Evolutionary conservation across 2,797 vertebrate genomes (phyloP), one percentile per base, ranked within the genome.

Genomic region (Cercopithecus mitis): DNA sequence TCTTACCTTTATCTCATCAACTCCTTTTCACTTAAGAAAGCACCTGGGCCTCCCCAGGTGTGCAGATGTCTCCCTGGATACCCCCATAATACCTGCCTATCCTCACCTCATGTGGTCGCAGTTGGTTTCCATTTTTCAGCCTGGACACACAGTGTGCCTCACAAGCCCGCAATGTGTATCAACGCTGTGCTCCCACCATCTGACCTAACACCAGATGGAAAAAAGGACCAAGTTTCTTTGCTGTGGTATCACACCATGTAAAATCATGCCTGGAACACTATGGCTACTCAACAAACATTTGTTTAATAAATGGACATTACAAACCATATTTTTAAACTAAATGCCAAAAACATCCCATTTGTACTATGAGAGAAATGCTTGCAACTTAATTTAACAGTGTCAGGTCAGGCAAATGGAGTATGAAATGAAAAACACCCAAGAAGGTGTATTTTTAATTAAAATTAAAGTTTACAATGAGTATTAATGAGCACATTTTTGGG

Each of bases 151-250:
- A 1, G 25, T 33, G 15, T 5, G 25, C 39, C 27, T 39, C 4
- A 1, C 20, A 27, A 1, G 4, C 15, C 33, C 4, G 1, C 61
- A 2, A 0, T 4, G 43, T 27, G 7, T 7, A 2, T 36, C 55
- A 6, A 0, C 0, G 7, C 33, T 36, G 7, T n/a, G 1, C 11
- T 43, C n/a, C 73, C 11, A 0, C 19, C 17, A 45, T 8, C 45
- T 5, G 30, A 36, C 2, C 7, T 19, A 30, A 57, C 30, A 3
- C 9, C 14, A 13, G 72, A 10, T n/a, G 19, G 30, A 15, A 19
- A 10, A 11, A 22, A 33, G 19, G 50, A 14, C 13, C 13, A 24
- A 1, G 4, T 43, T 55, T 58, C 58, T 73, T 85, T 57, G 7
- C n/a, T 55, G 4, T 13, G 14, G 11, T 25, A 3, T 41, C 41